phyloP scores from a whole-genome alignment of 2,888 invertebrate genomes.

The Amblyjoppa proteus region DNA sequence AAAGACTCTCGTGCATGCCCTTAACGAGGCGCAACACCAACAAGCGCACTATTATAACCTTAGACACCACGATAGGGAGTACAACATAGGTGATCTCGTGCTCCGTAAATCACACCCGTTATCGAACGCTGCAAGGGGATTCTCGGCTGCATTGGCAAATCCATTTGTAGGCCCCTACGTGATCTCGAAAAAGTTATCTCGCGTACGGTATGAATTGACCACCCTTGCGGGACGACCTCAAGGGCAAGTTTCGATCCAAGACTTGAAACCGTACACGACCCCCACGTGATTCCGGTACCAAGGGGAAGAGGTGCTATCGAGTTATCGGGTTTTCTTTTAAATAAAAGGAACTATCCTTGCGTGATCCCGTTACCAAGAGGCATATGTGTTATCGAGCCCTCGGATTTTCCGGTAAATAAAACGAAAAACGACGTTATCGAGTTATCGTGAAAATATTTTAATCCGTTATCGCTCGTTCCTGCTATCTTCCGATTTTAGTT shows the following conservation, averaged over 20 bases:
- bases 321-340: too few relatives aligned
- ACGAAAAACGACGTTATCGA: neutral
- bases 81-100: constrained; percentile 57
- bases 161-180: constrained; percentile 41
- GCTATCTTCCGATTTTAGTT: neutral
- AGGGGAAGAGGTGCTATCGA: neutral
- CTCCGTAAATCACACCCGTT: constrained; percentile 37
- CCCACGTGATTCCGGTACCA: neutral
- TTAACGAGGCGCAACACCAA: constrained; percentile 40
- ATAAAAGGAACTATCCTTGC: too few relatives aligned
- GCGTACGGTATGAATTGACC: constrained; percentile 18
- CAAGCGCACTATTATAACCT: constrained; percentile 67
- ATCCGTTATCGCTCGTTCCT: neutral
- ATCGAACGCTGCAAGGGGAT: constrained; percentile 52
- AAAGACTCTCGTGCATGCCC: constrained; percentile 18
- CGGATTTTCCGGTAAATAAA: too few relatives aligned
- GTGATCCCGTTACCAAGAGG: too few relatives aligned
- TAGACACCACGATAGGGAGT: constrained; percentile 29
- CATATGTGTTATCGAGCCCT: too few relatives aligned
- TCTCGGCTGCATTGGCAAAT: constrained; percentile 26
- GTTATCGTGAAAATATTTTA: neutral
- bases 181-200: neutral
- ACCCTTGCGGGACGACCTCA: neutral
- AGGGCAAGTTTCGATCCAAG: constrained; percentile 12
- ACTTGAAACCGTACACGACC: constrained; percentile 12